Evolutionary conservation across 2,113 vertebrate species (phyloP).

Genomic region (Colius striatus): DNA sequence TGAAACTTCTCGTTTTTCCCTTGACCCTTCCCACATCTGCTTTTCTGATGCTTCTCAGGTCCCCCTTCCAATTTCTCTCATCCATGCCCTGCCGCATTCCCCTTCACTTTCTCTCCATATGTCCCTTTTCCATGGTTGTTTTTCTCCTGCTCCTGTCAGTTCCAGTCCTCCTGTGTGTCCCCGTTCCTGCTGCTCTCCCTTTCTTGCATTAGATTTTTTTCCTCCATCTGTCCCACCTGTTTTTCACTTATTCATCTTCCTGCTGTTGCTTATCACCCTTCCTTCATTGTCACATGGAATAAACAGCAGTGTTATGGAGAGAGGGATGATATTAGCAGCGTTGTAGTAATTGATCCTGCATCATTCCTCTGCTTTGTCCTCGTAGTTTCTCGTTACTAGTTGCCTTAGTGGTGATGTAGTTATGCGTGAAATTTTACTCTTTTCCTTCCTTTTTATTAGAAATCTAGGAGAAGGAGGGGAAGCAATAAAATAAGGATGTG

Average conservation of each 20-base stretch:
- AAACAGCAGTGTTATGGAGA: neutral
- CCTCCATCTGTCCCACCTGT: neutral
- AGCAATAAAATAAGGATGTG: neutral
- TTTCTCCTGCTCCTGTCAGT: neutral
- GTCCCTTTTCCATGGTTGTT: neutral
- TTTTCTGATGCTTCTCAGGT: neutral
- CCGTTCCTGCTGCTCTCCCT: neutral
- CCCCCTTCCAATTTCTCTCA: neutral
- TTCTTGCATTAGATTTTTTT: neutral
- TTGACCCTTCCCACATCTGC: neutral
- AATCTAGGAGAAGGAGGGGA: neutral
- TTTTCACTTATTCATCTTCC: neutral
- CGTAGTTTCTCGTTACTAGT: neutral
- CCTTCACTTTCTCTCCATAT: neutral
- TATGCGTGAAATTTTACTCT: neutral
- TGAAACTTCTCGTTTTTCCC: neutral
- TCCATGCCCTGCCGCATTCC: neutral
- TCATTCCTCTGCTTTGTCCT: neutral
- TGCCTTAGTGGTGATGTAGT: neutral
- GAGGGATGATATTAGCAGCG: neutral
- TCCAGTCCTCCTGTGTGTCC: neutral
- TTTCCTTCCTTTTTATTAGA: constrained; percentile 1
- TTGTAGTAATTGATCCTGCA: neutral
- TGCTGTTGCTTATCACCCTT: neutral
- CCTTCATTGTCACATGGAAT: neutral